A percentile compares a stretch with the other conserved stretches of the same genome.
Evolutionary conservation across 2,888 invertebrate genomes (phyloP).

Genomic region (Heteromyza rotundicornis): DNA sequence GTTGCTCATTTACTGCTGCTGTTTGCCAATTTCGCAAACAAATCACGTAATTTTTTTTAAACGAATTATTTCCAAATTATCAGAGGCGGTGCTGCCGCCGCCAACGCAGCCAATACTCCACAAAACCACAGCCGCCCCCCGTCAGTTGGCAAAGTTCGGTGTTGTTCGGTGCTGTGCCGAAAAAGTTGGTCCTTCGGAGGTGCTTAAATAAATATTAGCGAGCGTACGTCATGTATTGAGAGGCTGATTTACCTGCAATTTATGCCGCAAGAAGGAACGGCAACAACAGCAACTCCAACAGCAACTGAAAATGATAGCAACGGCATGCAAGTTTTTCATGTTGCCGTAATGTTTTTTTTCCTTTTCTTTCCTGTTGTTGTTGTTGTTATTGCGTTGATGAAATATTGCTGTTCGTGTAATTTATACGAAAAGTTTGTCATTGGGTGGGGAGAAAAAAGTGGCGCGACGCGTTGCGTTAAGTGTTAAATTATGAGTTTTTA

Average conservation of each 20-base stretch:
- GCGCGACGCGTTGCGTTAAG: background rate
- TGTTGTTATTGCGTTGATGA: too few relatives aligned
- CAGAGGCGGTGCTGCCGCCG: background rate
- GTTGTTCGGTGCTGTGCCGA: background rate
- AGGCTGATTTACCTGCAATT: background rate
- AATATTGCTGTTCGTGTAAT: background rate
- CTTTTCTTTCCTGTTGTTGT: too few relatives aligned
- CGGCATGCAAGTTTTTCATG: background rate
- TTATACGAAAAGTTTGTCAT: background rate
- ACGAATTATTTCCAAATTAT: constrained; percentile 26
- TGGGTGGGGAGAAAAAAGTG: background rate
- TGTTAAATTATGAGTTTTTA: background rate
- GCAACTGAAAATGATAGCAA: too few relatives aligned
- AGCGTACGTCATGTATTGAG: background rate
- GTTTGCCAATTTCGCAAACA: constrained; percentile 6
- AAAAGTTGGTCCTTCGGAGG: background rate
- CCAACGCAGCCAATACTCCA: background rate
- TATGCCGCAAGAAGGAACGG: background rate
- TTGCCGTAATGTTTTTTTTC: too few relatives aligned
- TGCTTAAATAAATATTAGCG: constrained; percentile 2
- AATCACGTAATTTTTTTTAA: constrained; percentile 22
- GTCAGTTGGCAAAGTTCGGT: background rate
- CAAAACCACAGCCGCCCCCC: background rate
- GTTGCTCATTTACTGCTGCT: constrained; percentile 3
- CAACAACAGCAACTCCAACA: background rate